Evolutionary conservation across 92 coral and sea anemone genomes (phyloP).

Genomic region (Zoanthus solanderi): DNA sequence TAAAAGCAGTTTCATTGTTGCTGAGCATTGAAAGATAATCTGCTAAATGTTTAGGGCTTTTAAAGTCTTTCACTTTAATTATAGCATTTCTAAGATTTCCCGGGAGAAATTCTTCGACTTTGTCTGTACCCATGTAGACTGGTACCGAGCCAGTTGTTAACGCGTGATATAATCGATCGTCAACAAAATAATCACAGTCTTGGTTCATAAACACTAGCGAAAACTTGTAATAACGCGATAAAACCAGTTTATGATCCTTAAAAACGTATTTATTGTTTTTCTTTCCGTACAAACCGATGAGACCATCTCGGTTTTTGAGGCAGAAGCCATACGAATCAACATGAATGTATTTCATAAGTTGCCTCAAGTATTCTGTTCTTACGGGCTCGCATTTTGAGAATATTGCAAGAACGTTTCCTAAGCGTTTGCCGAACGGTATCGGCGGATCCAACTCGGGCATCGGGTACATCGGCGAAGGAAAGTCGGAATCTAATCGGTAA

Average conservation of each 20-base stretch:
- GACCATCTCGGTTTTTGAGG: slow-evolving; percentile 78
- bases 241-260: slow-evolving; percentile 79
- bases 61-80: slow-evolving; percentile 90
- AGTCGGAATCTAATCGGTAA: slow-evolving; percentile 95
- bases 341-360: slow-evolving; percentile 83
- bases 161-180: slow-evolving; percentile 89
- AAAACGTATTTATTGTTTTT: slow-evolving; percentile 71
- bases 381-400: slow-evolving; percentile 93
- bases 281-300: slow-evolving; percentile 80
- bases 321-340: slow-evolving; percentile 93
- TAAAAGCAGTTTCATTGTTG: slow-evolving; percentile 88
- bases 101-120: slow-evolving; percentile 89
- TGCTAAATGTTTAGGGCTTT: slow-evolving; percentile 90
- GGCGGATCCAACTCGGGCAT: slow-evolving; percentile 87
- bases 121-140: slow-evolving; percentile 94
- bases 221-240: slow-evolving; percentile 89
- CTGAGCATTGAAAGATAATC: slow-evolving; percentile 69
- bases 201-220: slow-evolving; percentile 91
- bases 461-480: slow-evolving; percentile 91
- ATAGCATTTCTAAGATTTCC: slow-evolving; percentile 88
- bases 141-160: slow-evolving; percentile 95
- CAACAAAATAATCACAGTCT: slow-evolving; percentile 96
- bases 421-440: slow-evolving; percentile 77
- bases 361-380: slow-evolving; percentile 83
- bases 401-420: slow-evolving; percentile 79